A percentile compares a stretch with the other conserved stretches of the same genome.
phyloP scores from a whole-genome alignment of 2,888 invertebrate species.

The Drosophila lacicola region DNA sequence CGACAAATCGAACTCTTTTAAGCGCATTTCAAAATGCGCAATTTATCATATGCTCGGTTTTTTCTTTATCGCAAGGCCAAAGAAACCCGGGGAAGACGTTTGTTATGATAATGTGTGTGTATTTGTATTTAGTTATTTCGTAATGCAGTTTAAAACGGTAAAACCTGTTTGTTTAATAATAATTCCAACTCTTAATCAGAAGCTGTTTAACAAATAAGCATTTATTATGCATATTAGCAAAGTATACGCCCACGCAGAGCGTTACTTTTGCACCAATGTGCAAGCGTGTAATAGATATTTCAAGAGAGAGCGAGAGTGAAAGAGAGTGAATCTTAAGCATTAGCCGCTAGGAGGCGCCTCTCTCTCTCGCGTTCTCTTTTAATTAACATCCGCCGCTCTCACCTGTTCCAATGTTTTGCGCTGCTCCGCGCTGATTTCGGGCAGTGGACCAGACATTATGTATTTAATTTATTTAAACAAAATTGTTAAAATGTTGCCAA shows the following conservation, averaged over 20 bases:
- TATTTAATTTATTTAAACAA: constrained; percentile 41
- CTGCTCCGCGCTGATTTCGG: constrained; percentile 70
- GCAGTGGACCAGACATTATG: constrained; percentile 71
- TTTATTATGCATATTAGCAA: background rate
- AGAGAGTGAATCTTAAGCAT: background rate
- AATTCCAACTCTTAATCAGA: background rate
- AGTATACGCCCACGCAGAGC: constrained; percentile 2
- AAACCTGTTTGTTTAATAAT: constrained; percentile 1
- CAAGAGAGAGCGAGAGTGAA: background rate
- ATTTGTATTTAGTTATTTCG: constrained; percentile 4
- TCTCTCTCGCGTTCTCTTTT: background rate
- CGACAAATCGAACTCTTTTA: constrained; percentile 19
- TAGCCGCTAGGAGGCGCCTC: background rate
- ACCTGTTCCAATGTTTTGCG: constrained; percentile 69
- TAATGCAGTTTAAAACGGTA: background rate
- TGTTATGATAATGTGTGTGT: background rate
- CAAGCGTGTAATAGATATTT: background rate
- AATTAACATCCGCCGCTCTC: constrained; percentile 29
- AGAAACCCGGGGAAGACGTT: constrained; percentile 16
- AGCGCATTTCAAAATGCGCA: constrained; percentile 38
- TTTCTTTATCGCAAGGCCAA: constrained; percentile 40
- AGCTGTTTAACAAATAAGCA: background rate
- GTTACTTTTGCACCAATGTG: constrained; percentile 13
- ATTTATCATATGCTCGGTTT: constrained; percentile 45
- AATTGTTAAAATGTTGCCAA: constrained; percentile 49